phyloP scores from a whole-genome alignment of 2,113 vertebrate species.

The Pomatorhinus ruficollis region DNA sequence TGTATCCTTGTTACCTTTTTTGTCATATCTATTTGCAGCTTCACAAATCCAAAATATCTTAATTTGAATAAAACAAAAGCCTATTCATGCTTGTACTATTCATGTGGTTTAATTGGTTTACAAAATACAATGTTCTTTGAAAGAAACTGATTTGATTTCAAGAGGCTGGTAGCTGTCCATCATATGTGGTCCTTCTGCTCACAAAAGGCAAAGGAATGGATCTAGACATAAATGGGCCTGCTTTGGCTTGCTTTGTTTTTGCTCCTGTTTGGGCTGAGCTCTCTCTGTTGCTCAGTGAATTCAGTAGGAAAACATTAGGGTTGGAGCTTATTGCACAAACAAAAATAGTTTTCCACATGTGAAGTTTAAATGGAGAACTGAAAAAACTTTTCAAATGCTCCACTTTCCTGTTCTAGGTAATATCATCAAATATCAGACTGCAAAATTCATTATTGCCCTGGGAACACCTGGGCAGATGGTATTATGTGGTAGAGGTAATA shows the following conservation, averaged over 20 bases:
- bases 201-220: neutral
- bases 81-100: constrained; percentile 19
- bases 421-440: neutral
- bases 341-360: neutral
- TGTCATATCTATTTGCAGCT: constrained; percentile 46
- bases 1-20: constrained; percentile 41
- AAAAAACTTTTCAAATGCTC: neutral
- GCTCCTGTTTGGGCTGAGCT: neutral
- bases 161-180: neutral
- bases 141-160: constrained; percentile 22
- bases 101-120: constrained; percentile 48
- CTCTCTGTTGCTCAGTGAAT: neutral
- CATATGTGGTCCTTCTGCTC: neutral
- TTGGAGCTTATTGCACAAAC: neutral
- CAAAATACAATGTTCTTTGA: constrained; percentile 51
- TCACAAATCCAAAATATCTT: constrained; percentile 30
- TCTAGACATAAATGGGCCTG: neutral
- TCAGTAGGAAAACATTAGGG: neutral
- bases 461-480: neutral
- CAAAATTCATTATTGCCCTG: neutral
- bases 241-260: constrained; percentile 5
- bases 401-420: neutral
- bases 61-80: constrained; percentile 53
- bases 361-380: neutral
- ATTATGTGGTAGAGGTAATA: neutral